Evolutionary conservation across 2,113 vertebrate species (phyloP), one percentile per base, ranked within the genome.

Genomic region (Orientallactaga bullata): DNA sequence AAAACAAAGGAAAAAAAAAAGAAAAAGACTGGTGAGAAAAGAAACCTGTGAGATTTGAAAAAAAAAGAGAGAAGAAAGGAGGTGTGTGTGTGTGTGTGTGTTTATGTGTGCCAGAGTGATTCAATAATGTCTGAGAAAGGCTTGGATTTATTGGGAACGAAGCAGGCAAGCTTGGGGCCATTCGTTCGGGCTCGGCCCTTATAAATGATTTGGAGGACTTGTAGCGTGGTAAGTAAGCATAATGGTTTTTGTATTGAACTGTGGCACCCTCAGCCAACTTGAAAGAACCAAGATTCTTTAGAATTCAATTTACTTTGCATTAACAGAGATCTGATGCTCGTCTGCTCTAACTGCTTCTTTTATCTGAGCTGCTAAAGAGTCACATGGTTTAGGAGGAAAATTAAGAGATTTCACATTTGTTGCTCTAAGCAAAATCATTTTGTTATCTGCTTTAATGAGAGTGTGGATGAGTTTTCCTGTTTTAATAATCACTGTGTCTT

Each of bases 351-450:
- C 97, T 97, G 91, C 96, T 97, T 97, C 98, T 98, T 98, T 98
- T 98, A 98, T 98, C 98, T 98, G 96, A 98, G 97, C 97, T 98
- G 94, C 97, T 98, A 95, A 98, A 87, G 90, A 98, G 97, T 97
- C 98, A 98, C 97, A 95, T 97, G 98, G 97, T 81, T 0, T 37
- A 89, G 97, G 96, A 96, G 97, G 97, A 98, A 98, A 98, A 98
- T 98, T 96, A 98, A 98, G 98, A 98, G 97, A 98, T 98, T 98
- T 98, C 97, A 97, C 98, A 98, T 98, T 98, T 98, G 97, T 98
- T 98, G 97, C 98, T 98, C 96, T 97, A 97, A 98, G 98, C 98
- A 98, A 97, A 98, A 98, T 97, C 39, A 97, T 97, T 98, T 98
- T 95, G 97, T 98, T 98, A 98, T 98, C 98, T 98, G 96, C 98